Evolutionary conservation across 2,797 vertebrate genomes (phyloP), one percentile per base, ranked within the genome.

Genomic region (Selene dorsalis): DNA sequence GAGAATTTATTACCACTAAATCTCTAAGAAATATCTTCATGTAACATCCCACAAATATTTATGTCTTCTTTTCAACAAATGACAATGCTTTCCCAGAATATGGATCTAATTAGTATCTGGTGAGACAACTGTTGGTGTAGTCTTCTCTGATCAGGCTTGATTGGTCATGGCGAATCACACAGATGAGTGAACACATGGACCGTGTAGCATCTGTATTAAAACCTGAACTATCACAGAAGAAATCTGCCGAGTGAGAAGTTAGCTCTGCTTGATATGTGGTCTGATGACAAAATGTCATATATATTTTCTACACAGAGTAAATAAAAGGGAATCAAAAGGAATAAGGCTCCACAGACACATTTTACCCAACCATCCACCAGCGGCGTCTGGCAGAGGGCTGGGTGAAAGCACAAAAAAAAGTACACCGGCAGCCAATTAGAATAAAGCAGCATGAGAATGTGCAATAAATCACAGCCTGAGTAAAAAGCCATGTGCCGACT

Each of bases 391-490:
- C 58, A 66, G 38, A 43, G 55, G n/a, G 35, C 43, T 55, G 53
- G 26, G 60, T 53, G 39, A 66, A 79, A 73, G 75, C 38, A 50
- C 52, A 83, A 76, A 76, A 80, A 76, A 79, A 78, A 69, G 24
- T 41, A 66, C 1, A 38, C 76, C 82, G 77, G 84, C 82, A 79
- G 74, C 64, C 74, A 88, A 87, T 87, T 79, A 81, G 76, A 88
- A 84, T 69, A 77, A 90, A 88, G 84, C 56, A 57, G 73, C 80
- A 58, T 62, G 69, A 87, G 69, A 80, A 71, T 2, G 65, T 64
- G 52, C 79, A 84, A 91, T 91, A 89, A 91, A 93, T 92, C 84
- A 89, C 78, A 73, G 80, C 55, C 85, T 83, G 77, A 74, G 75
- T 86, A 74, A 84, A 92, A 91, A 87, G 73, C 82, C 86, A 89